Evolutionary conservation across 2,113 vertebrate species (phyloP).

Genomic region (Holacanthus passer): DNA sequence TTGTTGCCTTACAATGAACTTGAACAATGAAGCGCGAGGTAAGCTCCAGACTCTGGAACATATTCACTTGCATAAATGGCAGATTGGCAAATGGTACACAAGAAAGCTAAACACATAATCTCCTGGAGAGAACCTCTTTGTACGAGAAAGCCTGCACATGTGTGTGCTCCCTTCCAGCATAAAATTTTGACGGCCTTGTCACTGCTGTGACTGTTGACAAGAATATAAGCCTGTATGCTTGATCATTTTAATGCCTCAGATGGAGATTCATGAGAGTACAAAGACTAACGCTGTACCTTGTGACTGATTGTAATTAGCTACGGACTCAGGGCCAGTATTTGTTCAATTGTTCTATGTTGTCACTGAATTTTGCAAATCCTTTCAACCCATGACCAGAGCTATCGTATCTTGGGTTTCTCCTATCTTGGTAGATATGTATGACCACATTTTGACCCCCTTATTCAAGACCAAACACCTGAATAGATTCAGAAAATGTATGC

Average conservation of each 20-base stretch:
- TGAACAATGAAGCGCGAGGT: slow-evolving; percentile 41
- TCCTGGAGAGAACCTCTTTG: slow-evolving; percentile 57
- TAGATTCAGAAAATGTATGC: neutral
- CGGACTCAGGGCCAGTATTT: slow-evolving; percentile 4
- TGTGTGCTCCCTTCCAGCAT: slow-evolving; percentile 30
- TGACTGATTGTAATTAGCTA: slow-evolving; percentile 33
- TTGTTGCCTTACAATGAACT: slow-evolving; percentile 55
- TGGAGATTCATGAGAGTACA: neutral
- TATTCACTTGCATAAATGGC: slow-evolving; percentile 56
- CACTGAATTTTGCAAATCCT: slow-evolving; percentile 24
- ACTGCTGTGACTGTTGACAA: slow-evolving; percentile 50
- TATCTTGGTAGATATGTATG: neutral
- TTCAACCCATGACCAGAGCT: neutral
- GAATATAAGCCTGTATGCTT: slow-evolving; percentile 19
- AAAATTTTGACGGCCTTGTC: slow-evolving; percentile 8
- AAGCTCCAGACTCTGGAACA: slow-evolving; percentile 48
- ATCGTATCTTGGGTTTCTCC: neutral
- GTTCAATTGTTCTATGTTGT: neutral
- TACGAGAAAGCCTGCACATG: slow-evolving; percentile 6
- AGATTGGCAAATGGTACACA: slow-evolving; percentile 55
- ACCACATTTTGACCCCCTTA: slow-evolving; percentile 1
- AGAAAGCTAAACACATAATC: slow-evolving; percentile 57
- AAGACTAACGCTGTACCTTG: slow-evolving; percentile 24
- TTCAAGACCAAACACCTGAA: neutral
- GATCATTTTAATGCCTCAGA: slow-evolving; percentile 23